These are phyloP conservation scores for Tricholauxania praeusta DNA, from an alignment of 2,888 invertebrate species.

Conservation along the genomic window DNA sequence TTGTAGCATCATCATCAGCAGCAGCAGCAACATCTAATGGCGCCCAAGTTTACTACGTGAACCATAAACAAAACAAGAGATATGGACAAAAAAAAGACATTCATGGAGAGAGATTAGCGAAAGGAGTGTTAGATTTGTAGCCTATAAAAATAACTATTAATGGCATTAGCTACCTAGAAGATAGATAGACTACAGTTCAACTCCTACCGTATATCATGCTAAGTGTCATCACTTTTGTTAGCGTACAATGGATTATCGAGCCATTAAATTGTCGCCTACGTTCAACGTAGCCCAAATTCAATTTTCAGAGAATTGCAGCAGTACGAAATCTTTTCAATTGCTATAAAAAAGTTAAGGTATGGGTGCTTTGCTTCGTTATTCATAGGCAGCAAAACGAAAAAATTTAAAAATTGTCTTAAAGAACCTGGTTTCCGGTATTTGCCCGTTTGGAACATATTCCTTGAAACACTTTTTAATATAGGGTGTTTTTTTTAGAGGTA, in stretches of 20 bases:
- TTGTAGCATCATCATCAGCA: background rate
- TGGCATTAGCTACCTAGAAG: background rate
- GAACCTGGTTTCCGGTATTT: too few relatives aligned
- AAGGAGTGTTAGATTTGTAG: too few relatives aligned
- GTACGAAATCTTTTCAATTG: background rate
- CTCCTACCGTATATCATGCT: constrained; percentile 12
- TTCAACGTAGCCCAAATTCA: background rate
- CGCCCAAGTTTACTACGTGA: background rate
- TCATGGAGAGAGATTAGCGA: too few relatives aligned
- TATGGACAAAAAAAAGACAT: too few relatives aligned
- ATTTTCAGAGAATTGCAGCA: background rate
- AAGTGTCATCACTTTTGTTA: constrained; percentile 21
- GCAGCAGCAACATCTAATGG: constrained; percentile 10
- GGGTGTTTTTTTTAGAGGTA: too few relatives aligned
- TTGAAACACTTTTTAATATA: too few relatives aligned
- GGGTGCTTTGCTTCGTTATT: too few relatives aligned
- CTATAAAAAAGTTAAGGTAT: too few relatives aligned
- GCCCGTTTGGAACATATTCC: too few relatives aligned
- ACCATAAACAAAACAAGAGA: background rate
- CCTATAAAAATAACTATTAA: too few relatives aligned
- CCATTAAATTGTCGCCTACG: background rate
- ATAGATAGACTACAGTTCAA: background rate
- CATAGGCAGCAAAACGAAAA: too few relatives aligned
- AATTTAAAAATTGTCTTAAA: too few relatives aligned
- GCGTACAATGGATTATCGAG: background rate